Evolutionary conservation across 2,113 vertebrate species (phyloP), one percentile per base, ranked within the genome.

Genomic region (Cheirogaleus medius): DNA sequence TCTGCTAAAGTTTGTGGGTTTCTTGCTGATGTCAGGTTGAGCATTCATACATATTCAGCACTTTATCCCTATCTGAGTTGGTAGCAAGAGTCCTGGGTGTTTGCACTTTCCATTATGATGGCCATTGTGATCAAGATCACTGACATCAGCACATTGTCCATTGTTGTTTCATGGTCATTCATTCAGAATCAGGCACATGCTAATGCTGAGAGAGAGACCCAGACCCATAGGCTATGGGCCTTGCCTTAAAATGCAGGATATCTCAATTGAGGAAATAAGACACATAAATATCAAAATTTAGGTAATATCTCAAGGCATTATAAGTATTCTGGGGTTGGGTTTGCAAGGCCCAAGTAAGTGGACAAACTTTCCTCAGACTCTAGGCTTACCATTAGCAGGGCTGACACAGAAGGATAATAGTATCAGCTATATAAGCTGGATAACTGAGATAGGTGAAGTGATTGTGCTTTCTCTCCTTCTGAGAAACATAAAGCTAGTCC

Each of bases 21-120:
- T 98, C 89, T 76, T 98, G 97, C 96, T 94, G 93, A 96, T 92
- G 97, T 97, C 86, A 96, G 92, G 39, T 77, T 54, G 64, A 81
- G 7, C 11, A 3, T 93, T 94, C 91, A 84, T 97, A 84, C 80
- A 95, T 97, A 90, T 95, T 98, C 95, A 97, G 94, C 93, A 87
- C 71, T 97, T 97, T 97, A 74, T 69, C 89, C 84, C 4, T 69
- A 42, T 98, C 77, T 18, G 73, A 90, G 78, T 77, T 89, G 68
- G 58, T 83, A 86, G 58, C 56, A 69, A 73, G 94, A 88, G 80
- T 90, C 14, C 64, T 91, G 10, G 0, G 37, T 39, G 47, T 84
- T 96, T 96, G 83, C 94, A 85, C 82, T 97, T 97, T 96, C 83
- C 83, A 90, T 95, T 91, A 8, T 60, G 68, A 68, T 42, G 89